Conservation (phyloP, 92 coral and sea anemone species). For the Zoanthus sociatus region DNA sequence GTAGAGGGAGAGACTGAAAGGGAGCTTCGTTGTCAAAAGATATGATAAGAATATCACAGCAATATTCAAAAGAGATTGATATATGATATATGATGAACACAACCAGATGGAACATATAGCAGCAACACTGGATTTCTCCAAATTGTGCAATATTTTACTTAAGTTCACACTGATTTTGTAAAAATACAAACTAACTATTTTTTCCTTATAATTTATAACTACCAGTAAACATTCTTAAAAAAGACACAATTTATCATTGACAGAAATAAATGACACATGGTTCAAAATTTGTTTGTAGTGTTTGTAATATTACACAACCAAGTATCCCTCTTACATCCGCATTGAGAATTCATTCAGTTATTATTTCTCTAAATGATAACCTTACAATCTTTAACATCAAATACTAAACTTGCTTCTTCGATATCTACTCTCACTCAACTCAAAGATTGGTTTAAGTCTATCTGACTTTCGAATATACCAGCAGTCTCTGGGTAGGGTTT, state of each 20-base stretch:
- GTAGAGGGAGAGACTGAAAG: slow-evolving; percentile 58
- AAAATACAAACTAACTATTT: slow-evolving; percentile 2
- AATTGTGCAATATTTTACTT: slow-evolving; percentile 1
- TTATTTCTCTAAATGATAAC: neutral
- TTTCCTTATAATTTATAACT: neutral
- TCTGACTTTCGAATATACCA: too few relatives aligned
- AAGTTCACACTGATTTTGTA: slow-evolving; percentile 5
- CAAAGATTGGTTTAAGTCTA: too few relatives aligned
- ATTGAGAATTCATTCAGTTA: neutral
- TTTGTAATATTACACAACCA: neutral
- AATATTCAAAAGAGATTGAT: slow-evolving; percentile 40
- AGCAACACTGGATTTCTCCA: neutral
- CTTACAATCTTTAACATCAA: neutral
- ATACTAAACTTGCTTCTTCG: too few relatives aligned
- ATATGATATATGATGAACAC: neutral
- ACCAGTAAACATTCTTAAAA: neutral
- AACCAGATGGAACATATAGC: neutral
- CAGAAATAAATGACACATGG: slow-evolving; percentile 1
- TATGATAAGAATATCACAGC: slow-evolving; percentile 55
- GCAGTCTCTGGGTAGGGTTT: too few relatives aligned
- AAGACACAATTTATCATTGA: neutral
- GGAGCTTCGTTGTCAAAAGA: slow-evolving; percentile 55
- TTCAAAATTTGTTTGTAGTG: neutral
- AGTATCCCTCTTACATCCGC: slow-evolving; percentile 6
- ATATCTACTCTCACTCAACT: too few relatives aligned